Conservation (phyloP, 2,113 vertebrate genomes). For the Mobula birostris region DNA sequence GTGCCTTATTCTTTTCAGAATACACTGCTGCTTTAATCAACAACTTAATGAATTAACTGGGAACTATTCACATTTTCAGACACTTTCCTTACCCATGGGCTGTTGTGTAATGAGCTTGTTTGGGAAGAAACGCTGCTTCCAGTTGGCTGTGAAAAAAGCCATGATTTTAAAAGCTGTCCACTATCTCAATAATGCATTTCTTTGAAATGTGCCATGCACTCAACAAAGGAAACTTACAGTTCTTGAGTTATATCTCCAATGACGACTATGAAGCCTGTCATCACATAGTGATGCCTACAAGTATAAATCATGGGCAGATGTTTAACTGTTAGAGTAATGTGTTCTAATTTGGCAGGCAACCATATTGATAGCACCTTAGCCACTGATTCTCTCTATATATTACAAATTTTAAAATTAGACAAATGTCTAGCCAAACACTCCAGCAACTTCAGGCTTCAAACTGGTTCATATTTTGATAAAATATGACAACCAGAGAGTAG, state of each 20-base stretch:
- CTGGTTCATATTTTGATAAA: background rate
- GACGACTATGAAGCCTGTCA: constrained; percentile 63
- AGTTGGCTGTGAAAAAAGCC: constrained; percentile 70
- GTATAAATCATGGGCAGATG: constrained; percentile 41
- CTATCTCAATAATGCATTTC: constrained; percentile 38
- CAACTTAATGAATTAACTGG: background rate
- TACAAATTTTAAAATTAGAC: background rate
- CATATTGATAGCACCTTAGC: background rate
- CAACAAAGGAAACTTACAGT: constrained; percentile 66
- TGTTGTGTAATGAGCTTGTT: constrained; percentile 76
- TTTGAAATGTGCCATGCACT: constrained; percentile 40
- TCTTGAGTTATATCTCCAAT: constrained; percentile 54
- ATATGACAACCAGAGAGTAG: background rate
- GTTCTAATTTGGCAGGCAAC: background rate
- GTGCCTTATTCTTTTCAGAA: background rate
- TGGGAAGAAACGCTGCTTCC: constrained; percentile 85
- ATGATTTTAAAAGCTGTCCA: constrained; percentile 45
- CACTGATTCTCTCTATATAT: background rate
- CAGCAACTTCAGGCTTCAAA: background rate
- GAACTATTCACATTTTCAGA: constrained; percentile 42
- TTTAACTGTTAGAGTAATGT: background rate
- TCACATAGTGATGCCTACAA: constrained; percentile 68
- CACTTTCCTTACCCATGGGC: constrained; percentile 75
- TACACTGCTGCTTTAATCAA: background rate
- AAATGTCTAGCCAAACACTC: background rate